Conservation (phyloP, 1,140 invertebrate species). For the Drosophila orosa region DNA sequence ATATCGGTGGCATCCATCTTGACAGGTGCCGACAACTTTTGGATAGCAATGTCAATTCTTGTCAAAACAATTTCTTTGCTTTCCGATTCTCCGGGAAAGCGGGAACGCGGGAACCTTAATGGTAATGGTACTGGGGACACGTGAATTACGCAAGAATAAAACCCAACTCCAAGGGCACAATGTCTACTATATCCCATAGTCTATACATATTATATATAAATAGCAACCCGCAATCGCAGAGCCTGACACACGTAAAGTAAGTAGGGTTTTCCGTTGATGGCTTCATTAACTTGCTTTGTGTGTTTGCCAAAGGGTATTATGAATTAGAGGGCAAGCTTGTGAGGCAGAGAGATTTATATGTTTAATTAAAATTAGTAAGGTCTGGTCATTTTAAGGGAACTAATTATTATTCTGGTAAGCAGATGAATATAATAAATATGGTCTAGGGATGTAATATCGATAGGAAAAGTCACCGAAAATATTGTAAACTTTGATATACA, state of each 20-base stretch:
- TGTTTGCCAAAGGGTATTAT: background rate
- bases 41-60: slow-evolving; percentile 50
- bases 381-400: too few relatives aligned
- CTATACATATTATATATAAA: slow-evolving; percentile 33
- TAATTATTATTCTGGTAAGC: too few relatives aligned
- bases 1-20: slow-evolving; percentile 42
- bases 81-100: background rate
- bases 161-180: background rate
- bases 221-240: slow-evolving; percentile 10
- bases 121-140: background rate
- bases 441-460: too few relatives aligned
- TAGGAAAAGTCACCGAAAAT: too few relatives aligned
- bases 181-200: background rate
- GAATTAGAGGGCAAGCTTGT: background rate
- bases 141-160: slow-evolving; percentile 19
- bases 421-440: too few relatives aligned
- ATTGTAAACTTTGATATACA: too few relatives aligned
- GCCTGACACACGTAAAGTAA: slow-evolving; percentile 45
- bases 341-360: too few relatives aligned
- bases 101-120: too few relatives aligned
- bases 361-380: too few relatives aligned
- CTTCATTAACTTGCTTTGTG: slow-evolving; percentile 69
- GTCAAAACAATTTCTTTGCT: slow-evolving; percentile 49
- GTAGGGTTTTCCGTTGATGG: slow-evolving; percentile 59
- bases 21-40: slow-evolving; percentile 67